Base-by-base conservation (phyloP, 2,888 invertebrate genomes). In the Julus scanicus region DNA sequence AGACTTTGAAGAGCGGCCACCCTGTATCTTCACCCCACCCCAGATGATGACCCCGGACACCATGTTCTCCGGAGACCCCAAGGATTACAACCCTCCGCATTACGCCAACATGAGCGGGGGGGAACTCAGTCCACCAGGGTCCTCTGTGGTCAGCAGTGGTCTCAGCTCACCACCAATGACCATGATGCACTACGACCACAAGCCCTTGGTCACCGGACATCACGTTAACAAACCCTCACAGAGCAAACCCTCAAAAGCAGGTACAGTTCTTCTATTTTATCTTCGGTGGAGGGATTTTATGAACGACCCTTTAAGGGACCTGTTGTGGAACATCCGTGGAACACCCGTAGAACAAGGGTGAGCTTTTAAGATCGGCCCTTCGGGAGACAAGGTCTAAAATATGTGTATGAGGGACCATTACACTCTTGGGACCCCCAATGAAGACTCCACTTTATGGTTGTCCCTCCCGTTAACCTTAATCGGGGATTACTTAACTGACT, bases 1-100 rank as follows among this genome's bases (percentile, higher is more conserved):
- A 49, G 86, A 86, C 83, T 88, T 88, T 49, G 88, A 88, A 37
- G 88, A 88, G 71, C 3, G 88, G 53, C 86, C 88, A 20, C 88
- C 88, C 39, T 88, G 88, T n/a, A 80, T 88, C 48, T 88, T 87
- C 49, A 87, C 86, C 15, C 87, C 88, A 17, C 71, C 88, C 17
- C 88, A 89, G 49, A 86, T 89, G 86, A 86, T 89, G 80, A 83
- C 86, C 11, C 89, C 89, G 40, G 89, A 89, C 71, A 80, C 89
- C 0, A 71, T 89, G 80, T 89, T 63, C 44, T 17, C 57, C 17
- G 87, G 85, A 5, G 84, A 53, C 40, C 20, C 44, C 39, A 87
- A 87, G 87, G 88, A 88, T 71, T 87, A 87, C 53, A 71, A 71
- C 29, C 84, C 88, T 20, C 88, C 80, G 37, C 88, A 87, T 37